Conservation (phyloP, 2,888 invertebrate genomes). For the Noctua janthe region DNA sequence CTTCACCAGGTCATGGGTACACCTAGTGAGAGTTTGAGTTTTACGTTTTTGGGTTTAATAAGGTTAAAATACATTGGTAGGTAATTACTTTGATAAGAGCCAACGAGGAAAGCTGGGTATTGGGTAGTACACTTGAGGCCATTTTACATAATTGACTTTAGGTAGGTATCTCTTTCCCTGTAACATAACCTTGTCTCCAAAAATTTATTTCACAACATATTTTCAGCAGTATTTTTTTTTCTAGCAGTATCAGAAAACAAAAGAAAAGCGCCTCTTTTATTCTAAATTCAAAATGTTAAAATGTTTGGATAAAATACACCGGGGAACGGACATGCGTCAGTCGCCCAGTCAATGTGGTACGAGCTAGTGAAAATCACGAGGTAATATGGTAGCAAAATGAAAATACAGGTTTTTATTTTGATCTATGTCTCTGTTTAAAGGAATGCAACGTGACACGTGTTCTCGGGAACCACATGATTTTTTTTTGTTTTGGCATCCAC, state of each 20-base stretch:
- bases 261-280: not conserved
- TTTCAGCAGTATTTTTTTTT: not conserved
- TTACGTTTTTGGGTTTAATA: no score
- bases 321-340: slow-evolving; percentile 9
- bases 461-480: not conserved
- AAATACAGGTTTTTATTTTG: not conserved
- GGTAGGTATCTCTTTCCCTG: no score
- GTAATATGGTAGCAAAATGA: not conserved
- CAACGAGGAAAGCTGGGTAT: not conserved
- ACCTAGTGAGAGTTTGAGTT: no score
- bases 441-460: not conserved
- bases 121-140: not conserved
- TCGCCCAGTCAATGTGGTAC: slow-evolving; percentile 21
- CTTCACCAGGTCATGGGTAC: no score
- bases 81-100: not conserved
- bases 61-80: not conserved
- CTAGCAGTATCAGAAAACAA: slow-evolving; percentile 24
- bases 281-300: slow-evolving; percentile 35
- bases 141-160: not conserved
- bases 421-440: not conserved
- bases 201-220: not conserved
- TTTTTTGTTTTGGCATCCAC: no score
- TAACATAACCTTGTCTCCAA: not conserved
- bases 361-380: not conserved
- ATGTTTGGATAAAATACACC: slow-evolving; percentile 15